A percentile compares a stretch with the other conserved stretches of the same genome.
Conservation (phyloP, 2,888 invertebrate genomes). For the Hirtodrosophila trivittata region DNA sequence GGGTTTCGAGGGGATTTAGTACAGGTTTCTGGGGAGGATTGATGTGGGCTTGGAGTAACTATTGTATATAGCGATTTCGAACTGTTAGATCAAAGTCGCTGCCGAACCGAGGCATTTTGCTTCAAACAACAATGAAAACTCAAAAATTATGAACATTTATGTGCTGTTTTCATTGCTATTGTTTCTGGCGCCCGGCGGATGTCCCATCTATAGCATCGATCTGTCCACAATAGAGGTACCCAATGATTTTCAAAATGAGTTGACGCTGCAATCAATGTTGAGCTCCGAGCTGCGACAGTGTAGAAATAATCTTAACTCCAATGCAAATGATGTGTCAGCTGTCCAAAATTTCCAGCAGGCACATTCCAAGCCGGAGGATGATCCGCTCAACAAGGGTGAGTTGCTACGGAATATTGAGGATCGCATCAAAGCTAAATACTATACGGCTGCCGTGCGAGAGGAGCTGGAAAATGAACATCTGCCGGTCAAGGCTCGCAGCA, state of each 20-base stretch:
- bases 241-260: constrained; percentile 70
- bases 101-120: constrained; percentile 31
- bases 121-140: constrained; percentile 50
- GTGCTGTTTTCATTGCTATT: constrained; percentile 67
- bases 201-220: constrained; percentile 75
- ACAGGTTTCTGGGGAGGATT: constrained; percentile 2
- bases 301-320: constrained; percentile 44
- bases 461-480: not conserved
- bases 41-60: not conserved
- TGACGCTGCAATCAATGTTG: constrained; percentile 72
- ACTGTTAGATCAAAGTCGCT: constrained; percentile 1
- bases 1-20: constrained; percentile 20
- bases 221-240: constrained; percentile 70
- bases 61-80: not conserved
- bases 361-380: constrained; percentile 6
- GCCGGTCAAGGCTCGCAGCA: constrained; percentile 11
- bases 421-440: constrained; percentile 34
- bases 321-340: constrained; percentile 17
- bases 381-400: constrained; percentile 19
- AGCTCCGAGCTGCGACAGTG: constrained; percentile 66
- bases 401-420: constrained; percentile 40
- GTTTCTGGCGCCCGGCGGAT: constrained; percentile 72
- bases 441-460: constrained; percentile 31
- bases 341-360: constrained; percentile 11
- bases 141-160: constrained; percentile 70